Conservation (phyloP, 2,888 invertebrate genomes). For the Spodoptera picta region DNA sequence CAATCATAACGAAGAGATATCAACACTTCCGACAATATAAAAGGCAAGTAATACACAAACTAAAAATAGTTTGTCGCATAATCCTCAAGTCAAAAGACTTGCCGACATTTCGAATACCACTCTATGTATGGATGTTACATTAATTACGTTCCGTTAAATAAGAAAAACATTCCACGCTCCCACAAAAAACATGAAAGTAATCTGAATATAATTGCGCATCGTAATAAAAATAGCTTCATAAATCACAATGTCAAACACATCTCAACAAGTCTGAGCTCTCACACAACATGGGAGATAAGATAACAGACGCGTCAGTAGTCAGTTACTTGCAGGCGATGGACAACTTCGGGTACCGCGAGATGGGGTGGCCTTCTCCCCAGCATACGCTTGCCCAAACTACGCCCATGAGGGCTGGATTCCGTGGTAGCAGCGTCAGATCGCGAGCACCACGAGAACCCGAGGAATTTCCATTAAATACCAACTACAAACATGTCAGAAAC, state of each 20-base stretch:
- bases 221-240: conserved; percentile 79
- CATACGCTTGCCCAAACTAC: conserved; percentile 74
- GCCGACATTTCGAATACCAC: conserved; percentile 2
- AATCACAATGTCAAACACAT: conserved; percentile 78
- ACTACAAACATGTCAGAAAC: conserved; percentile 75
- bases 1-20: no score
- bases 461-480: conserved; percentile 88
- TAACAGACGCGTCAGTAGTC: conserved; percentile 64
- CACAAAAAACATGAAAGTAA: conserved; percentile 35
- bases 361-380: conserved; percentile 85
- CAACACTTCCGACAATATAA: conserved; percentile 14
- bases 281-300: conserved; percentile 81
- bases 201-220: conserved; percentile 63
- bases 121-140: conserved; percentile 1
- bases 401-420: conserved; percentile 71
- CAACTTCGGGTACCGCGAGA: conserved; percentile 90
- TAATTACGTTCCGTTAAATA: conserved; percentile 9
- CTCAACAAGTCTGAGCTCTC: conserved; percentile 68
- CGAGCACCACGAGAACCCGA: conserved; percentile 77
- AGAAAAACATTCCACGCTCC: conserved; percentile 3
- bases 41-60: conserved; percentile 8
- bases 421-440: conserved; percentile 81
- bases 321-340: conserved; percentile 86
- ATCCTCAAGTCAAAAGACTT: conserved; percentile 22
- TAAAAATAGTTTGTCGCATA: conserved; percentile 28